Base-by-base conservation (phyloP, 2,113 vertebrate genomes). In the Crocuta crocuta region DNA sequence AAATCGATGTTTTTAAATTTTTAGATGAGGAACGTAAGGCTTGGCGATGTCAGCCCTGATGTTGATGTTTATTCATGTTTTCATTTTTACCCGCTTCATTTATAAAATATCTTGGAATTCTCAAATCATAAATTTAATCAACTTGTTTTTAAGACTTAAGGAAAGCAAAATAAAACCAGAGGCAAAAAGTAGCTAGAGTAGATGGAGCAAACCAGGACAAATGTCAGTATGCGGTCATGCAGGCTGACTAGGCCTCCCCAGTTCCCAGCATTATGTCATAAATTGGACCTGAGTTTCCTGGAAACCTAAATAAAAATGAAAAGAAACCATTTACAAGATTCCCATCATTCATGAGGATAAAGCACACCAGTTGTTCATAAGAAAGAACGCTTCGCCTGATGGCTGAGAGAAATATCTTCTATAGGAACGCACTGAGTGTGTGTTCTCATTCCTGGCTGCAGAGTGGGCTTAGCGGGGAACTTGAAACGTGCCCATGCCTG, bases 31-130 rank as follows among this genome's bases (percentile, higher is more conserved):
- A 73, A 91, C 78, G 84, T 45, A 50, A 61, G 92, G 78, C 23
- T 79, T 53, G 65, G 43, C n/a, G 16, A 70, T 48, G 17, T 50
- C 15, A 94, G 5, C 39, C 79, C 39, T n/a, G 16, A 68, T 45
- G 10, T 39, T 17, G 23, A 83, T 73, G 11, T 61, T 97, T 88
- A 63, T 58, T 71, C 2, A 5, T 76, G 48, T 35, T 91, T 89
- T 95, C 83, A 39, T 61, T 79, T 79, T 89, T 94, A 68, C 5
- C 12, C 4, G 43, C 71, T 45, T 97, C 63, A 65, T 92, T 78
- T 68, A 71, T 53, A 48, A 91, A 85, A 81, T 83, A 82, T 35
- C 74, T 89, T 26, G 73, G n/a, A 91, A 86, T 73, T 95, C 43
- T 93, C 55, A 93, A 88, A 21, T 66, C 39, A 8, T 33, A 19